Base-by-base conservation (phyloP, 1,140 invertebrate genomes). In the Stenopsyche tienmushanensis region DNA sequence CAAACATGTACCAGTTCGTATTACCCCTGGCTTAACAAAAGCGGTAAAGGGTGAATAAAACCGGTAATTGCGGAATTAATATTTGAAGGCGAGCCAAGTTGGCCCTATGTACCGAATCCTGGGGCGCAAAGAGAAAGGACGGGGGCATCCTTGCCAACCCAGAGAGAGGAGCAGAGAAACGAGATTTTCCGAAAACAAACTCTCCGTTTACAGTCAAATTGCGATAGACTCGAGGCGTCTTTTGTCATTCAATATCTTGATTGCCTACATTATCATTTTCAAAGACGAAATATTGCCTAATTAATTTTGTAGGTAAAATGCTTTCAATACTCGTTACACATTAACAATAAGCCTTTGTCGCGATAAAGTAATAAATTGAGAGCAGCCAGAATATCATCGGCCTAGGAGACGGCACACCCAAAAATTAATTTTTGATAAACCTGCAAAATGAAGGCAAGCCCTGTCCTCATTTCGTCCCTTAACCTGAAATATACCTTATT, bases 41-140 rank as follows among this genome's bases (percentile, higher is more conserved):
- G 62, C 53, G 25, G 64, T 52, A 66, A 66, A 50, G 67, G 64
- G 57, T 72, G 72, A 71, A 73, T 72, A 71, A 73, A 71, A 70
- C 72, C 72, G 70, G 72, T 73, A 73, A 73, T 73, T 73, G 72
- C 71, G 42, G 70, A 72, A 73, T 73, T 73, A 73, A 73, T 73
- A 73, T 73, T 73, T 73, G 72, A 73, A 72, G 65, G 67, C 67
- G 60, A 64, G 69, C 71, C 71, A 69, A 65, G 25, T 71, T 21
- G 42, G 44, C 42, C 47, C 55, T 21, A 3, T 5, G 29, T 34
- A 34, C 29, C 29, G 29, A 13, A 13, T 13, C 29, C 29, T 34
- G 29, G 29, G 29, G 5, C 29, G 29, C 29, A 13, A 13, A 34
- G 29, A 13, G 29, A 5, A 13, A 34, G 29, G 29, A n/a, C n/a